A percentile compares a stretch with the other conserved stretches of the same genome.
Evolutionary conservation across 2,113 vertebrate genomes (phyloP).

Genomic region (Paralichthys olivaceus): DNA sequence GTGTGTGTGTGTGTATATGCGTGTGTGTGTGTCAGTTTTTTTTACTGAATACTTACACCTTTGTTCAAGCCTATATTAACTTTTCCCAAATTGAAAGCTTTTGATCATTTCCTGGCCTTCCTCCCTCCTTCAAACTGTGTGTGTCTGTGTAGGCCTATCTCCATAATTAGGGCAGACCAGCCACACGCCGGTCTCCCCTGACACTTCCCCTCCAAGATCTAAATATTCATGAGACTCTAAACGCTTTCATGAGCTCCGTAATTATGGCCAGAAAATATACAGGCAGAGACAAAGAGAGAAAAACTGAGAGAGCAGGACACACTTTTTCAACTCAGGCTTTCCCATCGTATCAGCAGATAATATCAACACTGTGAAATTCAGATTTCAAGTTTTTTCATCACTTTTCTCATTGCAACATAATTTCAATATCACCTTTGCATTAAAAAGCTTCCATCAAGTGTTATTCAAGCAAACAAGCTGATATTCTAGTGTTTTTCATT

Average conservation of each 20-base stretch:
- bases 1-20: conserved; percentile 4
- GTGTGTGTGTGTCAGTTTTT: neutral
- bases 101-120: conserved; percentile 59
- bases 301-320: conserved; percentile 19
- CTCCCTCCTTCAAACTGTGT: conserved; percentile 1
- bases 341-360: conserved; percentile 17
- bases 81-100: conserved; percentile 51
- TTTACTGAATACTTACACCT: conserved; percentile 8
- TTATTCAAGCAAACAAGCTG: conserved; percentile 10
- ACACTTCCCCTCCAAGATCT: conserved; percentile 69
- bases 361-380: conserved; percentile 6
- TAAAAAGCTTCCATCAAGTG: neutral
- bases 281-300: conserved; percentile 44
- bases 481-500: neutral
- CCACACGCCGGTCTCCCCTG: conserved; percentile 73
- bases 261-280: conserved; percentile 71
- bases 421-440: too few species aligned
- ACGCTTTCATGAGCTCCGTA: conserved; percentile 71
- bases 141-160: conserved; percentile 30
- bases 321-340: conserved; percentile 22
- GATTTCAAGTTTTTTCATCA: neutral
- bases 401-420: too few species aligned
- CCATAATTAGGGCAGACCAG: conserved; percentile 77
- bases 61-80: conserved; percentile 51
- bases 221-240: conserved; percentile 81